Base-by-base conservation (phyloP, 2,797 vertebrate genomes). In the Dryobates pubescens region DNA sequence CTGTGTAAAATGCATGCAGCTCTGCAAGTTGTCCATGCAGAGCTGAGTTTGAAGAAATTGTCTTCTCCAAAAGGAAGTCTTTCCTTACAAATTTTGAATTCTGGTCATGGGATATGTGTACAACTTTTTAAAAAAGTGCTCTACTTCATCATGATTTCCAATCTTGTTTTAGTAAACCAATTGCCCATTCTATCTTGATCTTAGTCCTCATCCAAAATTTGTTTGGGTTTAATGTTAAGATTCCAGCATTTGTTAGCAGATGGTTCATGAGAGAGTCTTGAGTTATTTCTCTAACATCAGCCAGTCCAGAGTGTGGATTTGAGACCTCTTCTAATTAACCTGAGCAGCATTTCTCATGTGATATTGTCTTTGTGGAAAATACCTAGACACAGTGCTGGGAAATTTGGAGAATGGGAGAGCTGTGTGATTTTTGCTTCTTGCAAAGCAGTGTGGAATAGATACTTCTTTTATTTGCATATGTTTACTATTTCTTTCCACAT, bases 211-310 rank as follows among this genome's bases (percentile, higher is more conserved):
- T 9, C 8, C 13, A 56, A 80, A 85, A 75, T 70, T 69, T 83
- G 17, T 10, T 80, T 9, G 0, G 2, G 2, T 77, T 80, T 69
- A 43, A 10, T 43, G 17, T 64, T 82, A 80, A 69, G 91, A 64
- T 49, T 19, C 30, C 13, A 38, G 5, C 2, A 34, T 53, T 88
- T 71, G 5, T 88, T 41, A 81, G 65, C 5, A 36, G 36, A 38
- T 15, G 2, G 1, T 2, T 1, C 6, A 0, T 43, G 6, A 45
- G 26, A 75, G 30, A 65, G 32, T 17, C 20, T 27, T 56, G 10
- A 20, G 9, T 7, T 53, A 24, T 74, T 67, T 89, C 82, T 84
- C 9, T 41, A 51, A 23, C 9, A 22, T 53, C 16, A 85, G 7
- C 17, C n/a, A 36, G 16, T 56, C 38, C 30, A 51, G 45, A 59